Evolutionary conservation across 1,140 invertebrate genomes (phyloP).

Genomic region (Diabrotica virgifera): DNA sequence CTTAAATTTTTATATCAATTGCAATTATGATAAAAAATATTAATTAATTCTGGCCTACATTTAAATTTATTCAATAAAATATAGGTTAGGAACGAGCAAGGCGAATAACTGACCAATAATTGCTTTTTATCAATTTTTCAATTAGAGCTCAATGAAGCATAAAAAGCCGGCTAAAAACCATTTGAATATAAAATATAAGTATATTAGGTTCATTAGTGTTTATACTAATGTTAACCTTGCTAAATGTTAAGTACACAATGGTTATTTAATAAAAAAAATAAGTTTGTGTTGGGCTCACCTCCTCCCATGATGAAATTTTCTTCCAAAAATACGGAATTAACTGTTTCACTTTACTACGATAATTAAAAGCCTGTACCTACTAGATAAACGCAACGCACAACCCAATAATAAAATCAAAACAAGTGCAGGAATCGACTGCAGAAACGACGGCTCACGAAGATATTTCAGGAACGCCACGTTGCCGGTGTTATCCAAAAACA

Average conservation of each 20-base stretch:
- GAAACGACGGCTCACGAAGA: not conserved
- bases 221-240: not conserved
- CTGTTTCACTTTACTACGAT: not conserved
- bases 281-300: not conserved
- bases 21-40: not conserved
- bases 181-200: not conserved
- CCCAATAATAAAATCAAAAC: not conserved
- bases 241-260: not conserved
- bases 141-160: not conserved
- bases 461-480: not conserved
- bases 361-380: not conserved
- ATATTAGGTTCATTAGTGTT: not conserved
- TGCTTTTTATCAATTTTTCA: not conserved
- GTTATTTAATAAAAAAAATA: not conserved
- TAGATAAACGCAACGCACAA: not conserved
- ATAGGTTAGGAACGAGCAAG: not conserved
- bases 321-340: not conserved
- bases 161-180: not conserved
- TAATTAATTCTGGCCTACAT: not conserved
- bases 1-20: not conserved
- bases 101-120: no score
- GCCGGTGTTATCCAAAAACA: no score
- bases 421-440: not conserved
- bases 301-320: not conserved
- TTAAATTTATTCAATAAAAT: not conserved